phyloP scores from a whole-genome alignment of 2,113 vertebrate genomes.

The Excalfactoria chinensis region DNA sequence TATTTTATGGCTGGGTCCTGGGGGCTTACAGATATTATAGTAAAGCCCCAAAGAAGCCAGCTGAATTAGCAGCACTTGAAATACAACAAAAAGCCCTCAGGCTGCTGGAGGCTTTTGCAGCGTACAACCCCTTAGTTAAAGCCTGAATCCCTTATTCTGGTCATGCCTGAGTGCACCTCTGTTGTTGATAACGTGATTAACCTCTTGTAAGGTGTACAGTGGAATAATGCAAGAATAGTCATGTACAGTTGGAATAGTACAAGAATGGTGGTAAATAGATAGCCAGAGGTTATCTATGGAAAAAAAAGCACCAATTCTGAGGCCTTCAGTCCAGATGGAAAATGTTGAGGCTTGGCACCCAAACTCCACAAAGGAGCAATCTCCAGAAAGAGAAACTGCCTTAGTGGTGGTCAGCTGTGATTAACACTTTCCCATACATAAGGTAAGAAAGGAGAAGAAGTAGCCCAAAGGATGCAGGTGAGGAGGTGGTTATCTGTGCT shows the following conservation, averaged over 20 bases:
- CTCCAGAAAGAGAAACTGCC: too few species aligned
- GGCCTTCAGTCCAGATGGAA: too few species aligned
- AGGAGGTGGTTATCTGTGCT: background rate
- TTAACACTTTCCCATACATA: too few species aligned
- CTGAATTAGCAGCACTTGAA: background rate
- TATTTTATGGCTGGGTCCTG: background rate
- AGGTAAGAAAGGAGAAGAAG: background rate
- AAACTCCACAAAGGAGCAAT: too few species aligned
- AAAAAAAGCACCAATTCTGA: too few species aligned
- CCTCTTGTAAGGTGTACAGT: background rate
- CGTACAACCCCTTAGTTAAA: slow-evolving; percentile 35
- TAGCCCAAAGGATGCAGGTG: background rate
- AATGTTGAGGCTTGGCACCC: too few species aligned
- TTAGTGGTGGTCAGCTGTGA: too few species aligned
- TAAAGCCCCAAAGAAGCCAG: background rate
- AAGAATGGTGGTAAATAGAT: too few species aligned
- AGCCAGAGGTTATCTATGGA: too few species aligned
- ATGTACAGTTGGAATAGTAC: too few species aligned
- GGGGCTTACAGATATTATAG: background rate
- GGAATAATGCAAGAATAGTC: too few species aligned
- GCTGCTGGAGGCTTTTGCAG: background rate
- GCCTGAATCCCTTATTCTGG: background rate
- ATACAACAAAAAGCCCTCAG: background rate
- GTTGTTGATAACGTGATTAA: background rate
- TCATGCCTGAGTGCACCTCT: background rate